A percentile compares a stretch with the other conserved stretches of the same genome.
Conservation (phyloP, 2,113 vertebrate species). For the Pongo abelii region DNA sequence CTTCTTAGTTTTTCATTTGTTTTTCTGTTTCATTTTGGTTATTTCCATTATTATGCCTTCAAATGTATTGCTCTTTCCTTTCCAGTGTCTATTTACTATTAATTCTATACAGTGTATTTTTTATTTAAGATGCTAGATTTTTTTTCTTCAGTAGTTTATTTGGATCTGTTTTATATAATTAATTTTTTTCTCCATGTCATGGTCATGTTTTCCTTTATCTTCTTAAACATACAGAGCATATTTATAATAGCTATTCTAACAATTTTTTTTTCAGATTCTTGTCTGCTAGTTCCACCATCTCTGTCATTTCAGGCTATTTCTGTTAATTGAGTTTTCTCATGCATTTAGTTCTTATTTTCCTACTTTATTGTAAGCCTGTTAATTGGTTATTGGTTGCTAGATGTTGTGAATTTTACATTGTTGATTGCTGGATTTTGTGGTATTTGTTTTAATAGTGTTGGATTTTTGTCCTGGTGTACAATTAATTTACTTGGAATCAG, state of each 20-base stretch:
- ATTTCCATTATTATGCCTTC: background rate
- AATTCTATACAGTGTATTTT: background rate
- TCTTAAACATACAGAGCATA: background rate
- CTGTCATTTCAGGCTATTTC: background rate
- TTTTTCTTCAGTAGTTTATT: background rate
- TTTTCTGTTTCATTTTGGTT: background rate
- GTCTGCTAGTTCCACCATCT: background rate
- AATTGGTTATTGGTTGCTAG: background rate
- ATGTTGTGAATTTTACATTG: background rate
- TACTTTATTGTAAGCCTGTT: background rate
- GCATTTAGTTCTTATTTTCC: background rate
- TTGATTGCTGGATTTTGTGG: background rate
- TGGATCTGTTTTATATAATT: background rate
- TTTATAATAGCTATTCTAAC: background rate
- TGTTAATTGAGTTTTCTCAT: background rate
- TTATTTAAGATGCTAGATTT: background rate
- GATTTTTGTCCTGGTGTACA: background rate
- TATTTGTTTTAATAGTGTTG: background rate
- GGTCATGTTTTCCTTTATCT: background rate
- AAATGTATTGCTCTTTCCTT: background rate
- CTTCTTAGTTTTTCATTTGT: background rate
- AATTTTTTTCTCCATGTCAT: background rate
- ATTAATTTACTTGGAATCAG: constrained; percentile 5
- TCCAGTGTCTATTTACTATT: background rate
- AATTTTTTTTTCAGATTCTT: background rate